A percentile compares a stretch with the other conserved stretches of the same genome.
These are phyloP conservation scores for Holacanthus passer DNA, from an alignment of 2,113 vertebrate genomes.

Conservation along the genomic window DNA sequence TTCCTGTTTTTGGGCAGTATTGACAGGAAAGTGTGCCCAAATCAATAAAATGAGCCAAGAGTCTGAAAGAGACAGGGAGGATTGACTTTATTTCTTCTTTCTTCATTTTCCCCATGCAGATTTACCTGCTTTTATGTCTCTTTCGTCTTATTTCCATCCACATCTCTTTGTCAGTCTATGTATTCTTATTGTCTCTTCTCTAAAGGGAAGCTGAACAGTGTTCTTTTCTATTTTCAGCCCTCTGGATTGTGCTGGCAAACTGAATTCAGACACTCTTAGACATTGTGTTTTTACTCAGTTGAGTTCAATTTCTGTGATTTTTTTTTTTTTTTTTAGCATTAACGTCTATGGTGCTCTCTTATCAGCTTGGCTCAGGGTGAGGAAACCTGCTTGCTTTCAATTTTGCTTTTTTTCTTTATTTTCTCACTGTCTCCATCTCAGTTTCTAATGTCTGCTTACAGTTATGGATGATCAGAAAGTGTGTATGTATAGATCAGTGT, in stretches of 20 bases:
- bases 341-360: background rate
- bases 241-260: background rate
- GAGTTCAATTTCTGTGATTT: constrained; percentile 9
- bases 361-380: background rate
- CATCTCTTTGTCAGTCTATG: background rate
- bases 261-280: background rate
- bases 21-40: background rate
- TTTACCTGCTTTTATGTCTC: background rate
- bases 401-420: background rate
- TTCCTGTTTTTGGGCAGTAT: background rate
- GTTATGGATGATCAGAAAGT: background rate
- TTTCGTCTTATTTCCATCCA: background rate
- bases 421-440: background rate
- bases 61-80: background rate
- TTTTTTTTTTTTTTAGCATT: background rate
- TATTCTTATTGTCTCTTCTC: background rate
- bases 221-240: constrained; percentile 6
- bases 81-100: background rate
- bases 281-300: background rate
- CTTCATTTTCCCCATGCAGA: background rate
- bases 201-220: background rate
- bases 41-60: constrained; percentile 14
- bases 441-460: background rate
- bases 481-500: background rate
- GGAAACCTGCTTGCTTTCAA: too few species aligned